Percentiles rank a stretch among this genome's conserved stretches.
These are phyloP conservation scores for Drosophila kurseongensis DNA, from an alignment of 1,140 invertebrate genomes.

Conservation along the genomic window DNA sequence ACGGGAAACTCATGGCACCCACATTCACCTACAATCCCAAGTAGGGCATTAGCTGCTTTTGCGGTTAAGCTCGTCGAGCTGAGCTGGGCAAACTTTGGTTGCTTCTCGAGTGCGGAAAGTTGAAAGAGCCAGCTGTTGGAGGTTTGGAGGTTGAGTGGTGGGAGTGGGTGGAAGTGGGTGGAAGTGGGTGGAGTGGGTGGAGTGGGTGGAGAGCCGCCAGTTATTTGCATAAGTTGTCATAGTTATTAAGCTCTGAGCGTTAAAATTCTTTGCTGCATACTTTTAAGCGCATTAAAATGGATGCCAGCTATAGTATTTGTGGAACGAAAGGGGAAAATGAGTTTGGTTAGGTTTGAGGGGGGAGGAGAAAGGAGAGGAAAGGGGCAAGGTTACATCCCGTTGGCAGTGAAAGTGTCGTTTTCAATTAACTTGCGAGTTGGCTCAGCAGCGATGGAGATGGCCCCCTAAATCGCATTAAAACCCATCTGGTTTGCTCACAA, in stretches of 20 bases:
- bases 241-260: slow-evolving; percentile 72
- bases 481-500: slow-evolving; percentile 24
- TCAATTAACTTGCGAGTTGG: slow-evolving; percentile 48
- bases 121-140: slow-evolving; percentile 35
- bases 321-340: slow-evolving; percentile 2
- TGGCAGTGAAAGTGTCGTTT: slow-evolving; percentile 54
- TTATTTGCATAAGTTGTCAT: slow-evolving; percentile 81
- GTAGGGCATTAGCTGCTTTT: slow-evolving; percentile 74
- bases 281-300: slow-evolving; percentile 78
- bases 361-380: background rate
- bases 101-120: slow-evolving; percentile 43
- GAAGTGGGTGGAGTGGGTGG: background rate
- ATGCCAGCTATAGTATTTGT: slow-evolving; percentile 42
- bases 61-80: slow-evolving; percentile 46
- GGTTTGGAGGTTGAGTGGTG: background rate
- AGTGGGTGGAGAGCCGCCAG: slow-evolving; percentile 36
- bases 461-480: slow-evolving; percentile 48
- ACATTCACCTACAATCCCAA: slow-evolving; percentile 14
- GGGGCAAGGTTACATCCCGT: slow-evolving; percentile 1
- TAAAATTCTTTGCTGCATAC: slow-evolving; percentile 60
- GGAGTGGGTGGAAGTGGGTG: no score
- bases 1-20: slow-evolving; percentile 24
- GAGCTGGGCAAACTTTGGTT: slow-evolving; percentile 43
- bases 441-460: slow-evolving; percentile 12
- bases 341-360: background rate